phyloP scores from a whole-genome alignment of 2,113 vertebrate species.

The Elephas maximus region DNA sequence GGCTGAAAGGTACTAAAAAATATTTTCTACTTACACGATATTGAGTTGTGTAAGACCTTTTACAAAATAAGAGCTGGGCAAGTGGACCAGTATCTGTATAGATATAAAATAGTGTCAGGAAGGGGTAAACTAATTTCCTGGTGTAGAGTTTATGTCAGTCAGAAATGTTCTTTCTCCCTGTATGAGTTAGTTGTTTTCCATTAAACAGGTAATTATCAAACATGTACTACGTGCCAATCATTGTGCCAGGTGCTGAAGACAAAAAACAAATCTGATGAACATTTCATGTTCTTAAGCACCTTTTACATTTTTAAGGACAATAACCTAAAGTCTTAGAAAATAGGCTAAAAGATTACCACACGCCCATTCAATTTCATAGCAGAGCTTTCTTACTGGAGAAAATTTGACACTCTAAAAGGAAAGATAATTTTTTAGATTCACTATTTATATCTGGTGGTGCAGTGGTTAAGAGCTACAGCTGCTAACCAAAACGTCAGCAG shows the following conservation, averaged over 20 bases:
- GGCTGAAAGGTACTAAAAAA: neutral
- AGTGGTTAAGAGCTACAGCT: too few species aligned
- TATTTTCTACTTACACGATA: neutral
- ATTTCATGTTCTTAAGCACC: neutral
- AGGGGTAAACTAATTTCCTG: neutral
- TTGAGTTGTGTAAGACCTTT: neutral
- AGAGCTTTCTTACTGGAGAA: neutral
- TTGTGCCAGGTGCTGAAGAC: neutral
- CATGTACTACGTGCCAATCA: neutral
- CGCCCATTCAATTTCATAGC: neutral
- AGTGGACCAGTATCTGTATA: neutral
- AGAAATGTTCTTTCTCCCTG: neutral
- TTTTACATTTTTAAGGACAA: neutral
- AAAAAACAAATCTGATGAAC: neutral
- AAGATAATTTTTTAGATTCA: conserved; percentile 43
- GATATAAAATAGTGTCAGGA: neutral
- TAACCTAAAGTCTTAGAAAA: neutral
- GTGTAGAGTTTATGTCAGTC: neutral
- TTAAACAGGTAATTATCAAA: neutral
- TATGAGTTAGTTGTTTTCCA: neutral
- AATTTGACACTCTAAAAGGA: neutral
- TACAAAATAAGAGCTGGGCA: neutral
- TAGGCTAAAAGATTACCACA: neutral
- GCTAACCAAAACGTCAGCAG: too few species aligned
- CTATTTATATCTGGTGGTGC: neutral